Evolutionary conservation across 1,140 invertebrate genomes (phyloP).

Genomic region (Triops longicaudatus): DNA sequence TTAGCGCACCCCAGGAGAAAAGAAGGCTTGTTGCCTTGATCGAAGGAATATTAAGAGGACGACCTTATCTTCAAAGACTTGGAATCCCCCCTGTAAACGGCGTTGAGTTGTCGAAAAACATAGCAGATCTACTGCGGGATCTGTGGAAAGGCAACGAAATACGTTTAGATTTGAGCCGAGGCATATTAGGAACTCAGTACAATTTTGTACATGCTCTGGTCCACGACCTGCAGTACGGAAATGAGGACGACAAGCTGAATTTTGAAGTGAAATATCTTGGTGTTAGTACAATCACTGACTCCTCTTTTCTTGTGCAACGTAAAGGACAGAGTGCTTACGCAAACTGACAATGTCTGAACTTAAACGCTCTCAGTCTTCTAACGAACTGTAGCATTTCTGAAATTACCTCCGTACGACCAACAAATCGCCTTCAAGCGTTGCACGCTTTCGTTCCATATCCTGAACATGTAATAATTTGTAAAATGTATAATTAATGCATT

Average conservation of each 20-base stretch:
- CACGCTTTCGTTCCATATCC: no score
- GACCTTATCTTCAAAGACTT: background rate
- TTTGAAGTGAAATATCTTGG: background rate
- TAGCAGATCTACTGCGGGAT: background rate
- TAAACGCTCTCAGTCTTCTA: no score
- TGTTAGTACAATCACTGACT: no score
- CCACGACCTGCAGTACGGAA: background rate
- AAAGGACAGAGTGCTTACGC: no score
- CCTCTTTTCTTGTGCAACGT: no score
- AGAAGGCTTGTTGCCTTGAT: background rate
- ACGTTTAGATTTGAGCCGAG: background rate
- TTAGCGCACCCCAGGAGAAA: background rate
- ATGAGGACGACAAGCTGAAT: background rate
- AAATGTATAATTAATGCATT: no score
- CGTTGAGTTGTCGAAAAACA: background rate
- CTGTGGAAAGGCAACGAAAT: background rate
- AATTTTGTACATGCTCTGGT: background rate
- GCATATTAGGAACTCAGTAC: background rate
- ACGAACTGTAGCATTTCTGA: no score
- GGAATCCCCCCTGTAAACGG: background rate
- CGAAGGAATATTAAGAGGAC: background rate
- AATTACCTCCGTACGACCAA: no score
- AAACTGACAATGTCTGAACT: no score
- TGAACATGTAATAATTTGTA: no score
- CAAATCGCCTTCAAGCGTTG: no score